phyloP scores from a whole-genome alignment of 2,113 vertebrate genomes.

The Falco punctatus region DNA sequence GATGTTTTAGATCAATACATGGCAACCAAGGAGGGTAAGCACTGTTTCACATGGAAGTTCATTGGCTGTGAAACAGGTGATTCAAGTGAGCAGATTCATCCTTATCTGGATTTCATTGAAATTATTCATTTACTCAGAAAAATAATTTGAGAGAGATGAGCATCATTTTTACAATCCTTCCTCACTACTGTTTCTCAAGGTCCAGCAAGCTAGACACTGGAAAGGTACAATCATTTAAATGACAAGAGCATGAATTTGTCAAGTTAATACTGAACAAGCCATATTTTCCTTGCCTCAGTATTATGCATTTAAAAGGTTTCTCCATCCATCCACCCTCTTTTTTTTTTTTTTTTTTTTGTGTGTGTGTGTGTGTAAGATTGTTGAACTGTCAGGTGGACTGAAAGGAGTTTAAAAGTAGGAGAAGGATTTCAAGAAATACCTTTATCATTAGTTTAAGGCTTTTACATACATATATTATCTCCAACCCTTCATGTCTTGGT shows the following conservation, averaged over 20 bases:
- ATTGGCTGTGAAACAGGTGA: conserved; percentile 1
- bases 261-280: conserved; percentile 55
- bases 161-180: conserved; percentile 19
- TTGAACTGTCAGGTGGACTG: conserved; percentile 23
- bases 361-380: neutral
- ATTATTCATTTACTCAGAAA: conserved; percentile 53
- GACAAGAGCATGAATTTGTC: conserved; percentile 43
- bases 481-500: neutral
- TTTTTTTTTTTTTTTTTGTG: neutral
- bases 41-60: conserved; percentile 44
- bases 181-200: conserved; percentile 54
- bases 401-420: neutral
- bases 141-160: conserved; percentile 40
- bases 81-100: conserved; percentile 33
- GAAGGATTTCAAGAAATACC: neutral
- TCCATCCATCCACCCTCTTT: neutral
- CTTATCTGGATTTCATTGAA: conserved; percentile 27
- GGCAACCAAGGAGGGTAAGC: conserved; percentile 51
- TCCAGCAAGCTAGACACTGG: neutral
- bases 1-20: conserved; percentile 73
- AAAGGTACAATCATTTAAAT: conserved; percentile 52
- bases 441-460: conserved; percentile 11
- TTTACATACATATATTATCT: neutral
- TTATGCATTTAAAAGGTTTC: conserved; percentile 41
- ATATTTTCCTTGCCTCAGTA: conserved; percentile 18